phyloP scores from a whole-genome alignment of 2,113 vertebrate species.

The Pogonocichla stellata region DNA sequence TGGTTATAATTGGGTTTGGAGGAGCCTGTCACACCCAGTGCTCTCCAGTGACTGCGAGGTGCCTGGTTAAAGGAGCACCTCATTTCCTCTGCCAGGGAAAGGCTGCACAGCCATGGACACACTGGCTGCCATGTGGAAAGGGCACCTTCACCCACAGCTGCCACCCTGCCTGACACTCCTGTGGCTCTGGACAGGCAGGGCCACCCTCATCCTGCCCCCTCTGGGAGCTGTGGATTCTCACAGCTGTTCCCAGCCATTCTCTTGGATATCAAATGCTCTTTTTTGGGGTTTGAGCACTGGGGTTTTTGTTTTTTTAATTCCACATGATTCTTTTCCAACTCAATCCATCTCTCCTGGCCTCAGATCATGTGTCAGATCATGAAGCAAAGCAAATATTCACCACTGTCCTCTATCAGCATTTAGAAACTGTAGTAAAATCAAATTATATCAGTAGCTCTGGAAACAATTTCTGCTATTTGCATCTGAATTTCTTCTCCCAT shows the following conservation, averaged over 20 bases:
- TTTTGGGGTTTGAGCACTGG: neutral
- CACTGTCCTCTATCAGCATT: neutral
- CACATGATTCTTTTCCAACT: neutral
- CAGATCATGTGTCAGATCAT: neutral
- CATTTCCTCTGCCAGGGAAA: neutral
- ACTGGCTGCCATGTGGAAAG: neutral
- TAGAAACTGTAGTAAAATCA: neutral
- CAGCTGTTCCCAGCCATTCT: fast-evolving
- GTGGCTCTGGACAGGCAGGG: neutral
- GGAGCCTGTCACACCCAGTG: neutral
- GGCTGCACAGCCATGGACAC: neutral
- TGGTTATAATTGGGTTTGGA: neutral
- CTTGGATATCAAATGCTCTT: neutral
- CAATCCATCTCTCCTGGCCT: neutral
- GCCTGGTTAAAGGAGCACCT: neutral
- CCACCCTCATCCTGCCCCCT: fast-evolving
- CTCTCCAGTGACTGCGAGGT: neutral
- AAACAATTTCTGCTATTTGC: neutral
- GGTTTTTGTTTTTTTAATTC: neutral
- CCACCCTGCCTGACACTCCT: neutral
- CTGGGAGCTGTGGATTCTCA: fast-evolving
- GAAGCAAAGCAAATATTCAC: neutral
- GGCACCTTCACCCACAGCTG: neutral
- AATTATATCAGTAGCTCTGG: neutral
- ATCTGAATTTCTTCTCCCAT: neutral